Conservation (phyloP, 1,140 invertebrate genomes). For the Ericerus pela region DNA sequence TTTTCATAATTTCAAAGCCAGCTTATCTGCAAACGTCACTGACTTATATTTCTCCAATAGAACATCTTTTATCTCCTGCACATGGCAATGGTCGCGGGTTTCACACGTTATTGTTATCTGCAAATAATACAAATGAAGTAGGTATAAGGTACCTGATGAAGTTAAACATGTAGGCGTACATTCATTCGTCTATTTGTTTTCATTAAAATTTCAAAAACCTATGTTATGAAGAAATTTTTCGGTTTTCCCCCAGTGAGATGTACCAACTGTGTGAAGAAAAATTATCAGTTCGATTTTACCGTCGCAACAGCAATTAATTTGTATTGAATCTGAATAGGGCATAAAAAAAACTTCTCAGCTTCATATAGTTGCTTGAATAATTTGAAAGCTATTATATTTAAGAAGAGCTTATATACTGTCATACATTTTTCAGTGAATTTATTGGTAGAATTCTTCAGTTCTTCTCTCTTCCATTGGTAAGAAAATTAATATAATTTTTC, state of each 20-base stretch:
- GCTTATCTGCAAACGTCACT: slow-evolving; percentile 23
- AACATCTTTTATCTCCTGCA: slow-evolving; percentile 43
- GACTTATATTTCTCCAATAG: slow-evolving; percentile 41
- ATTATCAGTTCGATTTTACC: neutral
- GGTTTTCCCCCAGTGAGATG: neutral
- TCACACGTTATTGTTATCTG: slow-evolving; percentile 71
- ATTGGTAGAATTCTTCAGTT: too few relatives aligned
- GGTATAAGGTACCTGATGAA: neutral
- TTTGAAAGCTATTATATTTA: too few relatives aligned
- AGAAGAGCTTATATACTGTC: too few relatives aligned
- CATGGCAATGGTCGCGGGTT: slow-evolving; percentile 64
- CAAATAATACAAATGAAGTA: slow-evolving; percentile 22
- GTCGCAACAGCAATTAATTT: neutral
- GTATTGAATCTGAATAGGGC: too few relatives aligned
- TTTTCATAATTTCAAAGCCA: neutral
- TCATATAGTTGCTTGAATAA: too few relatives aligned
- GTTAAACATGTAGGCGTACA: neutral
- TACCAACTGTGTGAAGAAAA: neutral
- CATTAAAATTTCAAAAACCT: neutral
- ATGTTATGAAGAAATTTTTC: neutral
- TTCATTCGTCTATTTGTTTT: neutral
- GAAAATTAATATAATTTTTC: too few relatives aligned
- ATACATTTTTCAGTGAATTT: too few relatives aligned
- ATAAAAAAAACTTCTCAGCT: too few relatives aligned
- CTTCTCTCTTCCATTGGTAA: too few relatives aligned